These are phyloP conservation scores for Diadegma fenestrale DNA, from an alignment of 2,888 invertebrate genomes.

Conservation along the genomic window DNA sequence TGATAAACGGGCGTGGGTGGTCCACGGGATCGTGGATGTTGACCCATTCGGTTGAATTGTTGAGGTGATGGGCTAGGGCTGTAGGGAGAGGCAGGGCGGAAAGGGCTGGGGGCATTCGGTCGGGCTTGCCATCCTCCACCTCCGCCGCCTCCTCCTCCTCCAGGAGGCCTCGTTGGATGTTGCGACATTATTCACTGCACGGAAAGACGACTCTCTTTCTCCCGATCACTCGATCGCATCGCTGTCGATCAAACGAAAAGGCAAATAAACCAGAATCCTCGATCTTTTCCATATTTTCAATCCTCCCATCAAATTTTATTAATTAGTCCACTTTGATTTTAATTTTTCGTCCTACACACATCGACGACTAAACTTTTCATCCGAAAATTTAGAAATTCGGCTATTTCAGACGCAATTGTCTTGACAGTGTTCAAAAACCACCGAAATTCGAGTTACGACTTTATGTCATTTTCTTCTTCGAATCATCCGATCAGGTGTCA, in stretches of 20 bases:
- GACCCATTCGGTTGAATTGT: conserved; percentile 53
- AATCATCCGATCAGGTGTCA: background rate
- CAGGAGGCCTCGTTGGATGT: conserved; percentile 74
- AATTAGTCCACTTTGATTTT: background rate
- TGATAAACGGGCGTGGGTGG: conserved; percentile 72
- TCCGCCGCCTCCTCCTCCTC: conserved; percentile 58
- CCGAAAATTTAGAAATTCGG: background rate
- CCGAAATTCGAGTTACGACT: background rate
- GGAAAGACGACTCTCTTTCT: conserved; percentile 53
- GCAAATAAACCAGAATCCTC: background rate
- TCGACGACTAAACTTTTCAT: background rate
- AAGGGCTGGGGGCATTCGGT: conserved; percentile 88
- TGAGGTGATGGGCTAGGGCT: conserved; percentile 87
- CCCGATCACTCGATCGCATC: conserved; percentile 69
- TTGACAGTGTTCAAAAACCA: conserved; percentile 1
- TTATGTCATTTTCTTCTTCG: background rate
- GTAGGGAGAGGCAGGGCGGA: conserved; percentile 92
- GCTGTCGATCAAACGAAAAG: conserved; percentile 47
- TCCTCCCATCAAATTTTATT: background rate
- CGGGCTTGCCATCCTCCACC: conserved; percentile 84
- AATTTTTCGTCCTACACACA: background rate
- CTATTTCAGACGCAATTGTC: background rate
- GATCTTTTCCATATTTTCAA: background rate
- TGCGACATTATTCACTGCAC: conserved; percentile 79
- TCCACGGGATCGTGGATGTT: conserved; percentile 71